A percentile compares a stretch with the other conserved stretches of the same genome.
Evolutionary conservation across 1,140 invertebrate genomes (phyloP).

Genomic region (Tetranychus urticae): DNA sequence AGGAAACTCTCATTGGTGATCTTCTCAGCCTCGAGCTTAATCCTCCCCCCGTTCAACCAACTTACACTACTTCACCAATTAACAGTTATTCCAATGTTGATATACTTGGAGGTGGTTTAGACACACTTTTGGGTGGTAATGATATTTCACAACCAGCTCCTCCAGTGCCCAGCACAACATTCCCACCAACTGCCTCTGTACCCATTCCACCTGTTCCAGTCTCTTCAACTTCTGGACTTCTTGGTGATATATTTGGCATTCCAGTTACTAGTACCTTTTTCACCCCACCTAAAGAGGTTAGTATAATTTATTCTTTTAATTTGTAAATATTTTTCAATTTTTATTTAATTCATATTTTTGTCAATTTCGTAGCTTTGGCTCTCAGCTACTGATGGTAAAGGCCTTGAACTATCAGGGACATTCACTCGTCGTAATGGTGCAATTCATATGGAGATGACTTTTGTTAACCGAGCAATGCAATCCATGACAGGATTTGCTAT

Average conservation of each 20-base stretch:
- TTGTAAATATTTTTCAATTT: not conserved
- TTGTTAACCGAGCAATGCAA: conserved; percentile 95
- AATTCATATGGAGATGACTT: conserved; percentile 85
- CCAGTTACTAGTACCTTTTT: conserved; percentile 35
- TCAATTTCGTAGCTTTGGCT: conserved; percentile 42
- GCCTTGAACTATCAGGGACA: conserved; percentile 89
- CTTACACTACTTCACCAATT: conserved; percentile 20
- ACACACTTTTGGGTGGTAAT: conserved; percentile 39
- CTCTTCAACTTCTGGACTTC: conserved; percentile 28
- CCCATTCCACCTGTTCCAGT: conserved; percentile 8
- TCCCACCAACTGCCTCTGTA: not conserved
- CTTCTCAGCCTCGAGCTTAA: conserved; percentile 83
- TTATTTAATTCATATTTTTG: conserved; percentile 1
- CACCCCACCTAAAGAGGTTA: conserved; percentile 46
- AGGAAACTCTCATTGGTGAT: conserved; percentile 90
- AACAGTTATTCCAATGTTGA: conserved; percentile 26
- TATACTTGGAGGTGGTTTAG: conserved; percentile 52
- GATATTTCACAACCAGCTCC: conserved; percentile 9
- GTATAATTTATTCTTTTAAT: not conserved
- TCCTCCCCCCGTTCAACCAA: conserved; percentile 21
- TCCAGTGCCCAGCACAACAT: conserved; percentile 18
- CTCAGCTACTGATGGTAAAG: conserved; percentile 82
- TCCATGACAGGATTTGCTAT: conserved; percentile 87
- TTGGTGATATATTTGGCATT: conserved; percentile 77
- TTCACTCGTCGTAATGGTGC: conserved; percentile 64